phyloP scores from a whole-genome alignment of 2,113 vertebrate genomes.

The Varanus salvator region DNA sequence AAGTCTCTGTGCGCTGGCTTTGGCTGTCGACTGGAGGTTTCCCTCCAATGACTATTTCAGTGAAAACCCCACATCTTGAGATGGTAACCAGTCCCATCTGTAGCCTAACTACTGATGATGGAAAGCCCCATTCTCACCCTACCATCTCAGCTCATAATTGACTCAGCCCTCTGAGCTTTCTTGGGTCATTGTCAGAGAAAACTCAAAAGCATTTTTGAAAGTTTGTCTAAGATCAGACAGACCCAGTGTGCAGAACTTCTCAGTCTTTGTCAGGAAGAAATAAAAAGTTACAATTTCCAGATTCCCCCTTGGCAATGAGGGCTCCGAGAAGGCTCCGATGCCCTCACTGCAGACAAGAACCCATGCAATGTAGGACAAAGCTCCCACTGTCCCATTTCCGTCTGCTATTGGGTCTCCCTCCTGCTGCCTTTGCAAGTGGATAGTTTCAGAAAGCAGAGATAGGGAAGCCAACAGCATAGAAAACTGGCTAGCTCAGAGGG shows the following conservation, averaged over 20 bases:
- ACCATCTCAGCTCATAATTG: not conserved
- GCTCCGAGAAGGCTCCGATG: not conserved
- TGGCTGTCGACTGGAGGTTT: too few species aligned
- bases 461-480: not conserved
- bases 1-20: too few species aligned
- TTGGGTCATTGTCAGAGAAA: not conserved
- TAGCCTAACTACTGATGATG: not conserved
- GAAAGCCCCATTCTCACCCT: not conserved
- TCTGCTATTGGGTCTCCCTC: not conserved
- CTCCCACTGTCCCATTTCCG: not conserved
- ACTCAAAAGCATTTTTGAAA: not conserved
- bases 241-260: not conserved
- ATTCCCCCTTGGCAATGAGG: not conserved
- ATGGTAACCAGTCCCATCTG: not conserved
- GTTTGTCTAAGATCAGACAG: not conserved
- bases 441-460: not conserved
- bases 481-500: not conserved
- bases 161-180: not conserved
- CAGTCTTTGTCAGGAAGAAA: not conserved
- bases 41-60: not conserved
- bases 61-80: not conserved
- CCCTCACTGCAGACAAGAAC: not conserved
- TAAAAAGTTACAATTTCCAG: not conserved
- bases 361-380: not conserved
- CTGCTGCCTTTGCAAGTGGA: not conserved